A percentile compares a stretch with the other conserved stretches of the same genome.
Evolutionary conservation across 2,797 vertebrate species (phyloP).

Genomic region (Eupleurogrammus muticus): DNA sequence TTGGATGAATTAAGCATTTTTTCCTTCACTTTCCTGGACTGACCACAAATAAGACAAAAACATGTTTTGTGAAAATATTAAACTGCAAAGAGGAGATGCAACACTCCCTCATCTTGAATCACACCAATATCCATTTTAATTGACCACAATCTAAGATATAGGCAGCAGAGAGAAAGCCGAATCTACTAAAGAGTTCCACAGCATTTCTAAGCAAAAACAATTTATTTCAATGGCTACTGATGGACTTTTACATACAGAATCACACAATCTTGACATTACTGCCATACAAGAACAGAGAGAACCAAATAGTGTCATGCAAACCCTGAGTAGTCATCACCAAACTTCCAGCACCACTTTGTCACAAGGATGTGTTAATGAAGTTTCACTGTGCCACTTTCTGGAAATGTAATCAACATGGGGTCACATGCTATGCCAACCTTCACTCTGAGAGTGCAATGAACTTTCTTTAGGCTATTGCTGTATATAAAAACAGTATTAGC

Average conservation of each 20-base stretch:
- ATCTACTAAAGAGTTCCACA: neutral
- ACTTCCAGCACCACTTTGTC: neutral
- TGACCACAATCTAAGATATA: slow-evolving; percentile 8
- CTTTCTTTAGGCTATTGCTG: slow-evolving; percentile 17
- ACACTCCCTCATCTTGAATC: slow-evolving; percentile 15
- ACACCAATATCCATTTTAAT: slow-evolving; percentile 3
- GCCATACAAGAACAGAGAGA: neutral
- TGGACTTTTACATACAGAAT: slow-evolving; percentile 1
- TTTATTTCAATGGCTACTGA: neutral
- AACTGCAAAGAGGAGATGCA: slow-evolving; percentile 12
- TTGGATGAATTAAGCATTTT: slow-evolving; percentile 8
- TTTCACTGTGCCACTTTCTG: neutral
- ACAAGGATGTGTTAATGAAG: neutral
- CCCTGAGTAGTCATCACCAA: neutral
- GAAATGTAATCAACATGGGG: slow-evolving; percentile 11
- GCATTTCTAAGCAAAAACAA: neutral
- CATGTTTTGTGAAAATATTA: slow-evolving; percentile 39
- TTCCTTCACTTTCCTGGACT: slow-evolving; percentile 29
- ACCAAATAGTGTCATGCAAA: neutral
- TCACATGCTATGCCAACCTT: neutral
- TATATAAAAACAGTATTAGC: slow-evolving; percentile 14
- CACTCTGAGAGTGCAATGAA: slow-evolving; percentile 27
- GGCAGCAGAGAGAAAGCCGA: neutral
- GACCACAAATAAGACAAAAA: slow-evolving; percentile 16
- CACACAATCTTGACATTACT: neutral